These are phyloP conservation scores for Ylistrum balloti DNA, from an alignment of 1,140 invertebrate genomes.

Conservation along the genomic window DNA sequence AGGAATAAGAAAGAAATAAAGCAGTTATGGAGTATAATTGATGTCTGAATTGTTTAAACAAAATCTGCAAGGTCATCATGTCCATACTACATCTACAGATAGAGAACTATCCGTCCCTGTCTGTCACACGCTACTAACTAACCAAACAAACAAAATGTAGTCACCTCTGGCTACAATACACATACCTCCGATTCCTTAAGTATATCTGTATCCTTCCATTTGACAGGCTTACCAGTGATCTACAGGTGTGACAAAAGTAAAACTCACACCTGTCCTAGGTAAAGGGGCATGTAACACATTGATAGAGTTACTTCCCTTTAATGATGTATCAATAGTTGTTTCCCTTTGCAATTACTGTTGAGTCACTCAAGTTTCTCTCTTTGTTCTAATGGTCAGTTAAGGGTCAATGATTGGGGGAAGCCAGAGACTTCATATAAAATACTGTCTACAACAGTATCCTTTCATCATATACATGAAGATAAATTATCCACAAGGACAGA, in stretches of 20 bases:
- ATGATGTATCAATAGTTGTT: no score
- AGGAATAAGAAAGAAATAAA: not conserved
- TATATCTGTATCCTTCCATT: constrained; percentile 34
- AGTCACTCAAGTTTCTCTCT: not conserved
- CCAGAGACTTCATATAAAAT: no score
- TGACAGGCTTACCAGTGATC: constrained; percentile 23
- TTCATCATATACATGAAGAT: no score
- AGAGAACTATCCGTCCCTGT: not conserved
- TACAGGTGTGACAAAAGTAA: constrained; percentile 10
- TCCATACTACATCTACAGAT: not conserved
- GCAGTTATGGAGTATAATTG: not conserved
- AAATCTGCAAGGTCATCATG: not conserved
- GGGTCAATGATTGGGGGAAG: not conserved
- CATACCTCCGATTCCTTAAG: constrained; percentile 32
- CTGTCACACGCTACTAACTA: not conserved
- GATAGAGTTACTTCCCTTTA: not conserved
- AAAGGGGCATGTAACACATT: not conserved
- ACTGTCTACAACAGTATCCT: not conserved
- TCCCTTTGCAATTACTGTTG: not conserved
- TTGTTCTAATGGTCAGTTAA: no score
- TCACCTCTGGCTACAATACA: not conserved
- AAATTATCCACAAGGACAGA: no score
- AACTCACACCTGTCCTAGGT: not conserved
- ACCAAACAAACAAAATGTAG: not conserved
- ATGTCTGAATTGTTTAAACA: not conserved